These are phyloP conservation scores for Sebastes melanostomus DNA, from an alignment of 2,797 vertebrate genomes.

Conservation along the genomic window DNA sequence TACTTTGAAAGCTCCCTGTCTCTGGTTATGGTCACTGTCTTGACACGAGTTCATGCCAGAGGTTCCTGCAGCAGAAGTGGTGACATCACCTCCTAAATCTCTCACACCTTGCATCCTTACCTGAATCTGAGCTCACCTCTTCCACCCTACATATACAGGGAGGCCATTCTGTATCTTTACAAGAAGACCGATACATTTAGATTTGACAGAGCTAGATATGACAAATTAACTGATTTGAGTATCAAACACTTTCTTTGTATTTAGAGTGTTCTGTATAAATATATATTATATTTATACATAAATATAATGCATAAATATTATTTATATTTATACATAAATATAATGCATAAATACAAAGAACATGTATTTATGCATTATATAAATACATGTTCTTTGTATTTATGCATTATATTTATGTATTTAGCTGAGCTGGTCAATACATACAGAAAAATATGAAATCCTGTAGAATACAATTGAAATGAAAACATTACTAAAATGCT, in stretches of 20 bases:
- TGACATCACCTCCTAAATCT: slow-evolving; percentile 60
- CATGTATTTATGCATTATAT: too few species aligned
- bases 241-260: background rate
- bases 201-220: background rate
- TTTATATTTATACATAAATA: too few species aligned
- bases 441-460: background rate
- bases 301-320: too few species aligned
- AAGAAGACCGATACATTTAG: background rate
- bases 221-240: background rate
- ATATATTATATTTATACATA: too few species aligned
- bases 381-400: background rate
- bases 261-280: too few species aligned
- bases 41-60: background rate
- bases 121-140: background rate
- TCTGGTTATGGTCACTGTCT: background rate
- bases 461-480: background rate
- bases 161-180: background rate
- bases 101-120: slow-evolving; percentile 12
- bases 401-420: background rate
- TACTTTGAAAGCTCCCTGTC: slow-evolving; percentile 29
- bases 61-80: slow-evolving; percentile 40
- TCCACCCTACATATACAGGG: background rate
- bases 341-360: too few species aligned
- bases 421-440: too few species aligned
- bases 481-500: background rate